These are phyloP conservation scores for Cirrhinus molitorella DNA, from an alignment of 2,797 vertebrate species.

Conservation along the genomic window DNA sequence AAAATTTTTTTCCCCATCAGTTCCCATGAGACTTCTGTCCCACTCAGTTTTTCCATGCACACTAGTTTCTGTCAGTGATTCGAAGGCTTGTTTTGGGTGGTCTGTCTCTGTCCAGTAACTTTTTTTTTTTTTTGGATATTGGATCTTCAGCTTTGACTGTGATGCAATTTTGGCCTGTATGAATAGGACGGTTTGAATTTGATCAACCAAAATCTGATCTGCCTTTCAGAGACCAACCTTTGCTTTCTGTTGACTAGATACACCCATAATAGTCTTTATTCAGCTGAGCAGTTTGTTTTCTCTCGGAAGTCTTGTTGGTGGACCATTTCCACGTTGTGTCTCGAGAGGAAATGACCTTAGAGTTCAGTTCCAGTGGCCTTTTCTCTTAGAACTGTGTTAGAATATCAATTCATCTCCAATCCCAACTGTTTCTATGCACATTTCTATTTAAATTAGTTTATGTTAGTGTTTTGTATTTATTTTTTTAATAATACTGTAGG, in stretches of 20 bases:
- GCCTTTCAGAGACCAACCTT: not conserved
- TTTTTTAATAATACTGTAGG: not conserved
- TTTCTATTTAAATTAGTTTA: not conserved
- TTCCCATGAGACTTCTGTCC: conserved; percentile 14
- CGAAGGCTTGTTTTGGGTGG: conserved; percentile 20
- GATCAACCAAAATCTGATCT: conserved; percentile 4
- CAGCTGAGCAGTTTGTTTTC: conserved; percentile 34
- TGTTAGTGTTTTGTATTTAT: not conserved
- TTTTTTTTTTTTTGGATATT: not conserved
- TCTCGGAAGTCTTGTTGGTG: conserved; percentile 38
- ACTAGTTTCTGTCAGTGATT: not conserved
- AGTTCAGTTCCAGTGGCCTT: not conserved
- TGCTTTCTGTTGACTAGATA: not conserved
- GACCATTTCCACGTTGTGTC: not conserved
- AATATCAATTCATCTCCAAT: not conserved
- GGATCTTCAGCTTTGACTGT: not conserved
- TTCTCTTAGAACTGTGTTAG: not conserved
- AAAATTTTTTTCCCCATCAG: not conserved
- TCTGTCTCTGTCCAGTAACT: not conserved
- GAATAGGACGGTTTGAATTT: not conserved
- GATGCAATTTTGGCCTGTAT: not conserved
- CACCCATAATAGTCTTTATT: conserved; percentile 29
- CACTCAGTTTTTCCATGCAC: conserved; percentile 25
- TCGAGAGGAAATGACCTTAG: conserved; percentile 23
- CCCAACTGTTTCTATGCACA: not conserved